A percentile compares a stretch with the other conserved stretches of the same genome.
phyloP scores from a whole-genome alignment of 2,797 vertebrate species.

The Aselliscus stoliczkanus region DNA sequence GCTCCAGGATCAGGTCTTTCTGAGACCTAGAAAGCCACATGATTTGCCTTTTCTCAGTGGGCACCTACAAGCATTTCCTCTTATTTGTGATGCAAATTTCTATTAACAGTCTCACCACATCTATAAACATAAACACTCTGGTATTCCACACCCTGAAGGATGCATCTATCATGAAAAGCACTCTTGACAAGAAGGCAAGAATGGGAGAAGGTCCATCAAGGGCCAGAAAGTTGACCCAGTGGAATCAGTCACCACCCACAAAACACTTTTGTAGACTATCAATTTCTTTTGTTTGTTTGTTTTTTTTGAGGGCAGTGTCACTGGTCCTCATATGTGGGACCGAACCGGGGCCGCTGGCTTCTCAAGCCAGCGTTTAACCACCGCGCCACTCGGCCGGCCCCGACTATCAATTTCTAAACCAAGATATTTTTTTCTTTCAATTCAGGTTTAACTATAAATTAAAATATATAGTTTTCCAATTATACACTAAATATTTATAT shows the following conservation, averaged over 20 bases:
- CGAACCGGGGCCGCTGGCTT: too few relatives aligned
- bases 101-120: not conserved
- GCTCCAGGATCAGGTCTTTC: not conserved
- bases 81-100: not conserved
- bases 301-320: too few relatives aligned
- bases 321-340: too few relatives aligned
- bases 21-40: not conserved
- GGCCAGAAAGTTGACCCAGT: not conserved
- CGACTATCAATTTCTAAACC: not conserved
- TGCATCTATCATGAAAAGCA: not conserved
- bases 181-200: not conserved
- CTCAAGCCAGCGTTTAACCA: too few relatives aligned
- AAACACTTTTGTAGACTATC: not conserved
- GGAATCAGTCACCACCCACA: not conserved
- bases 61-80: not conserved
- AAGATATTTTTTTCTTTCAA: not conserved
- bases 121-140: not conserved
- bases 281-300: too few relatives aligned
- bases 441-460: not conserved
- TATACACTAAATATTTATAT: not conserved
- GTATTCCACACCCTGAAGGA: not conserved
- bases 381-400: too few relatives aligned
- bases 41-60: not conserved
- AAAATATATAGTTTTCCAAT: not conserved
- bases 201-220: not conserved